Base-by-base conservation (phyloP, 2,113 vertebrate genomes). In the Salvelinus sp. region DNA sequence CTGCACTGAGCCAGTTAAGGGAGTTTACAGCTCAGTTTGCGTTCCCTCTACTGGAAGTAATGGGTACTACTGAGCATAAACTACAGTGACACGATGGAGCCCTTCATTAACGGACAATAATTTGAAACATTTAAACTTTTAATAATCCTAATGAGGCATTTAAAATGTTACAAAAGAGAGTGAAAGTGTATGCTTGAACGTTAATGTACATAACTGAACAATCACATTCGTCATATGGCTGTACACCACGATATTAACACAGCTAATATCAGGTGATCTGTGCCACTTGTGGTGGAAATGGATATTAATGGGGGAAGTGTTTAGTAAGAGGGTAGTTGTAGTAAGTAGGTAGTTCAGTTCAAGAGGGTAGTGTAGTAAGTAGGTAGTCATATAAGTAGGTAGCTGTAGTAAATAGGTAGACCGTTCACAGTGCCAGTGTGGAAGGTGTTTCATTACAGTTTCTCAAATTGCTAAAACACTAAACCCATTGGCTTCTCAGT, bases 201-300 rank as follows among this genome's bases (percentile, higher is more conserved):
- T n/a, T 14, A 9, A 60, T 67, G 28, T 33, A 14, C 13, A 33
- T 30, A 30, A 30, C 25, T 27, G 50, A 18, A 54, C 50, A 65
- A 65, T 27, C 22, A 44, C 38, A 44, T 44, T 44, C 2, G 38
- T 23, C 50, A 54, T 54, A 16, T 54, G 10, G 10, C n/a, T 28
- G 63, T n/a, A 20, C 63, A 7, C 63, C 65, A 7, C 13, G n/a
- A 10, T 10, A 44, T 44, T 44, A 9, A 2, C 25, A 67, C 22
- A 54, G 30, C 20, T 33, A 74, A 47, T 28, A 75, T 64, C 57
- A 76, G 73, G 44, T 78, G 64, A 76, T 85, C 73, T 48, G 9
- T 65, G 75, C 72, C 38, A 86, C 67, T 82, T 75, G 80, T 83
- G 86, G 76, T 30, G 69, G 20, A 73, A 5, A 7, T 3, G 69